Base-by-base conservation (phyloP, 1,140 invertebrate genomes). In the Mycetomoellerius zeteki region DNA sequence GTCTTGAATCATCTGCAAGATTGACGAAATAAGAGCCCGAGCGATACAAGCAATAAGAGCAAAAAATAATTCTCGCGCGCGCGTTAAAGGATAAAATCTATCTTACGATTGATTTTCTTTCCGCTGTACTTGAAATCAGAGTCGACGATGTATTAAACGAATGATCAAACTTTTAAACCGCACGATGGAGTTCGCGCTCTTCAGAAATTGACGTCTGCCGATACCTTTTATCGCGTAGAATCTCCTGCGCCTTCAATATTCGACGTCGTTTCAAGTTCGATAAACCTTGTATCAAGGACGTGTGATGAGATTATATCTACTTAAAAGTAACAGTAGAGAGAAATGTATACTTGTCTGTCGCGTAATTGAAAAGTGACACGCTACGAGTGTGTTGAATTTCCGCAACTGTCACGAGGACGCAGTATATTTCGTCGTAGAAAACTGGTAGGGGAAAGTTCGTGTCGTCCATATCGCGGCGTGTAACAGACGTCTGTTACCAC, bases 101-200 rank as follows among this genome's bases (percentile, higher is more conserved):
- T 50, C n/a, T 50, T 16, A 27, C 37, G 37, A 84, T 75, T 60
- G 69, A 84, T 60, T 84, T 33, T 33, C n/a, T 43, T 54, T 30
- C 24, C 37, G n/a, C 19, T 12, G 54, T 62, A 27, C 54, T 60
- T 24, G 80, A 75, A 84, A 84, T 73, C 69, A 75, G 10, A 84
- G 8, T 60, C 37, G 69, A 75, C 24, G 69, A 27, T 56, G 78
- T 27, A 52, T 56, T 47, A 84, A 73, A 50, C 69, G 67, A 60
- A 58, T 60, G 54, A 82, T 82, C 12, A 82, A 82, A 82, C 54
- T 82, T 82, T 82, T 73, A 72, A 47, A 73, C 21, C 67, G 54
- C 37, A 30, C 80, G 69, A 60, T 60, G 54, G 56, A 75, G 54
- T 58, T 73, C 19, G 24, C 12, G 67, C 52, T 47, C 19, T 14